Conservation (phyloP, 2,797 vertebrate genomes). For the Acrossocheilus fasciatus region DNA sequence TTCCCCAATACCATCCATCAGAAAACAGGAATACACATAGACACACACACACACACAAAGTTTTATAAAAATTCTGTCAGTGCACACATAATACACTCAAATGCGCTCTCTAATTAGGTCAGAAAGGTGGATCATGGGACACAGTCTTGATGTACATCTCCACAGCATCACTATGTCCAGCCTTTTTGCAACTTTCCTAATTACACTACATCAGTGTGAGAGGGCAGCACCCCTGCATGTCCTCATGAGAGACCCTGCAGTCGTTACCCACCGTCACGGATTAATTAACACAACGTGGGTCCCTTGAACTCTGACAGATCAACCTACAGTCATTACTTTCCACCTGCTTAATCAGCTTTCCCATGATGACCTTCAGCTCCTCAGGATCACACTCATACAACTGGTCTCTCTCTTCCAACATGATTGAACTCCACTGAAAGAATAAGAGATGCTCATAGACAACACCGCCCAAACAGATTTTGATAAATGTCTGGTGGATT, state of each 20-base stretch:
- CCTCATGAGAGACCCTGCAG: slow-evolving; percentile 5
- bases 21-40: not conserved
- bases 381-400: slow-evolving; percentile 5
- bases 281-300: slow-evolving; percentile 55
- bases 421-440: slow-evolving; percentile 1
- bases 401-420: not conserved
- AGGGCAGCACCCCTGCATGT: slow-evolving; percentile 39
- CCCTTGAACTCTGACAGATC: slow-evolving; percentile 33
- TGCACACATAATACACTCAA: not conserved
- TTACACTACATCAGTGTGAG: slow-evolving; percentile 48
- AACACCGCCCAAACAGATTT: not conserved
- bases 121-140: slow-evolving; percentile 10
- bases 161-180: not conserved
- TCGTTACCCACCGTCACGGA: slow-evolving; percentile 18
- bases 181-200: slow-evolving; percentile 41
- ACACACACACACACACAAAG: not conserved
- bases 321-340: slow-evolving; percentile 47
- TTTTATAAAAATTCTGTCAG: not conserved
- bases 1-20: not conserved
- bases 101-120: not conserved
- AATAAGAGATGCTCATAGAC: not conserved
- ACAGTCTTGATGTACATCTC: not conserved
- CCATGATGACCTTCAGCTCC: slow-evolving; percentile 16
- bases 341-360: slow-evolving; percentile 49
- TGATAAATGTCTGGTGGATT: slow-evolving; percentile 23